Conservation (phyloP, 2,888 invertebrate genomes). For the Drosophila engyochracea region DNA sequence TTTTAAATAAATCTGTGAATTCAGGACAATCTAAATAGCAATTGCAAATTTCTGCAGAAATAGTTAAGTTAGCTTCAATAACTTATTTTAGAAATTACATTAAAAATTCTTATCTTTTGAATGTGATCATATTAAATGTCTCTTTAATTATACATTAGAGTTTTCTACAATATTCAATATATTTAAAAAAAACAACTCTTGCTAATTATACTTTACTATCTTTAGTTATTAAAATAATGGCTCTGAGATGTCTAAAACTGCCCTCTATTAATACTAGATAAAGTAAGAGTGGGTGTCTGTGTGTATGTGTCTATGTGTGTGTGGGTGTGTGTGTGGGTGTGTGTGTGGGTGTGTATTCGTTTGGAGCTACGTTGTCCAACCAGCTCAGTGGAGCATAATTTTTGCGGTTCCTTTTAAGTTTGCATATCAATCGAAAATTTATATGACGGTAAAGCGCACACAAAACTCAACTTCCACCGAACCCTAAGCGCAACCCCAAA, state of each 20-base stretch:
- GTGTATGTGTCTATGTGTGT: background rate
- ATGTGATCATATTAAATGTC: background rate
- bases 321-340: background rate
- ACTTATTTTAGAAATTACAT: background rate
- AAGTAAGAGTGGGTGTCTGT: background rate
- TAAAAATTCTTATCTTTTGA: background rate
- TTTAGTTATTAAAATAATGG: background rate
- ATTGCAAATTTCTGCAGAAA: background rate
- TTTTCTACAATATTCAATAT: background rate
- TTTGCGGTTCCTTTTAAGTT: constrained; percentile 84
- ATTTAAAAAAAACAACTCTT: background rate
- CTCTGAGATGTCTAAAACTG: constrained; percentile 1
- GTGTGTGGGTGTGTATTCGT: constrained; percentile 4
- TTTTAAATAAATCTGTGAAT: background rate
- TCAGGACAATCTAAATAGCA: rapidly evolving
- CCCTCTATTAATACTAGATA: constrained; percentile 15
- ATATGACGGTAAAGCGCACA: constrained; percentile 72
- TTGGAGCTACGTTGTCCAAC: constrained; percentile 41
- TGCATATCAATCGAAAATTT: constrained; percentile 84
- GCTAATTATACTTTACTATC: background rate
- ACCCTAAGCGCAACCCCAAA: background rate
- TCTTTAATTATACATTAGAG: background rate
- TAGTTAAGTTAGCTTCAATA: background rate
- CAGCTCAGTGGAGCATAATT: constrained; percentile 83
- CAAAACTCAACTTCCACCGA: constrained; percentile 28